Base-by-base conservation (phyloP, 1,140 invertebrate species). In the Eriosoma lanigerum region DNA sequence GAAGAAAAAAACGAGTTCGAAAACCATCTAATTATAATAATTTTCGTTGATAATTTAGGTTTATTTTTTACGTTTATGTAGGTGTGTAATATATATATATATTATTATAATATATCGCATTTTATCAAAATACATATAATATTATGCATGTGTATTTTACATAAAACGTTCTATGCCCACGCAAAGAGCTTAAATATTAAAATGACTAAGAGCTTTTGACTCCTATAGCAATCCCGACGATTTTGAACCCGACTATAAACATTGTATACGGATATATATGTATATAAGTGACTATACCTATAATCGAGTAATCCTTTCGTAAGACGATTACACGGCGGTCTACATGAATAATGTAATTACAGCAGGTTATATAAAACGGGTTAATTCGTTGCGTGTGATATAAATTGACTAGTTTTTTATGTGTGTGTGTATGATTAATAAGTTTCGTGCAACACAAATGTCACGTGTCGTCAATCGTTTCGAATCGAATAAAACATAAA, bases 291-390 rank as follows among this genome's bases (percentile, higher is more conserved):
- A 4, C 3, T 38, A 38, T 38, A 38, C 32, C 32, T 38, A 38
- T 38, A 48, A 68, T 44, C 15, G 66, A 48, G 38, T 48, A 68
- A 68, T 68, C 66, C 66, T 68, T 26, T 68, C 24, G 66, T 68
- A 68, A 68, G 66, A 68, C 66, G 66, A 68, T 68, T 68, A 68
- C 21, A 24, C 15, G 21, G 44, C 12, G 66, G 66, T 68, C 15
- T 24, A 21, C 66, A 68, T 68, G 66, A 68, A 68, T 68, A 68
- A 68, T 68, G 44, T 48, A 68, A 68, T 48, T 68, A 48, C 44
- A 46, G 64, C 44, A 46, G 64, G 64, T 38, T 13, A 64, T 26
- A 58, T 13, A 24, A 68, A 48, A 68, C 66, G 66, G 15, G 66
- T 68, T 24, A 58, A 68, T 68, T 68, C 66, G 21, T 68, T 24